Evolutionary conservation across 2,888 invertebrate genomes (phyloP).

Genomic region (Neoitamus cyanurus): DNA sequence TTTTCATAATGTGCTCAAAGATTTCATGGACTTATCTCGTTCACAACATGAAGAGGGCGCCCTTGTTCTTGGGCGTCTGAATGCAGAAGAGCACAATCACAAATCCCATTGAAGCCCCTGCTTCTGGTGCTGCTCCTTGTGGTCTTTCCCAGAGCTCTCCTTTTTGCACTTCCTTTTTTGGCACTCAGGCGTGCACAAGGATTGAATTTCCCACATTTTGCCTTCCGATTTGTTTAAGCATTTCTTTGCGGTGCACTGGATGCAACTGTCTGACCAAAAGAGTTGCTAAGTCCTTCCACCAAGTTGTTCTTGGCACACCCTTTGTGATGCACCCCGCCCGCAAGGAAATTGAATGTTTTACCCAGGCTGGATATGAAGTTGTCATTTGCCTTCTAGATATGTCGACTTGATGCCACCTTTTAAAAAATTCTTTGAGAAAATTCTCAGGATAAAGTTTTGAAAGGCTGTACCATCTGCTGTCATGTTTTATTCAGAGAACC

Average conservation of each 20-base stretch:
- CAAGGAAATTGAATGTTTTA: not conserved
- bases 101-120: not conserved
- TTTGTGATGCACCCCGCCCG: not conserved
- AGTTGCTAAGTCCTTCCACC: not conserved
- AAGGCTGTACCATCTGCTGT: conserved; percentile 12
- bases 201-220: conserved; percentile 28
- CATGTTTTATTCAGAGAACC: not conserved
- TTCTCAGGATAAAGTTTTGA: not conserved
- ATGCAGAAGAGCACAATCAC: not conserved
- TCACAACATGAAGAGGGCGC: conserved; percentile 3
- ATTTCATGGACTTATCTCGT: conserved; percentile 28
- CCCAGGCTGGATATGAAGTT: conserved; percentile 6
- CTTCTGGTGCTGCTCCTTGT: not conserved
- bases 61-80: not conserved
- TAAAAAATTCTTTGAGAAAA: conserved; percentile 10
- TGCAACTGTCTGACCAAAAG: not conserved
- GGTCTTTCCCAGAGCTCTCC: not conserved
- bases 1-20: conserved; percentile 5
- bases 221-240: conserved; percentile 12
- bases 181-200: conserved; percentile 25
- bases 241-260: not conserved
- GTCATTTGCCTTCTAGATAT: conserved; percentile 17
- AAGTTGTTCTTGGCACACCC: not conserved
- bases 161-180: not conserved
- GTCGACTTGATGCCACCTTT: conserved; percentile 15